A percentile compares a stretch with the other conserved stretches of the same genome.
phyloP scores from a whole-genome alignment of 2,113 vertebrate genomes.

The Shinisaurus crocodilurus region DNA sequence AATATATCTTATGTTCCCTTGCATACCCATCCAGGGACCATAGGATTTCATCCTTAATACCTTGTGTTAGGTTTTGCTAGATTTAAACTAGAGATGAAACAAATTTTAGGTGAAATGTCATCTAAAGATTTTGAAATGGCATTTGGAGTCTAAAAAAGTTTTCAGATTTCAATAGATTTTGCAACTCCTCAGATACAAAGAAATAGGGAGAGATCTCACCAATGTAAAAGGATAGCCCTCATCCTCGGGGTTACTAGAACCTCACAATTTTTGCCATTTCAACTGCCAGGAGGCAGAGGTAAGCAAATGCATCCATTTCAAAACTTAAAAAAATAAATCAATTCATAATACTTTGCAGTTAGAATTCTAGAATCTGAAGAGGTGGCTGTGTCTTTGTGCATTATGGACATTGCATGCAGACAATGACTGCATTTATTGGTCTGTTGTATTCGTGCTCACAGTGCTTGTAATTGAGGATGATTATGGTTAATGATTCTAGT shows the following conservation, averaged over 20 bases:
- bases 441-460: conserved; percentile 66
- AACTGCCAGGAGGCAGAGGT: neutral
- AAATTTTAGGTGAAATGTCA: neutral
- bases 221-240: conserved; percentile 29
- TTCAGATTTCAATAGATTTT: neutral
- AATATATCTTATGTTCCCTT: no score
- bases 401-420: conserved; percentile 59
- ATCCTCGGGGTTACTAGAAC: neutral
- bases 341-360: conserved; percentile 39
- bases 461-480: conserved; percentile 83
- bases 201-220: neutral
- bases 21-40: no score
- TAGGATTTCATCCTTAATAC: neutral
- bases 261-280: neutral
- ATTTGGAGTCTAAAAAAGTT: neutral
- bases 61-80: neutral
- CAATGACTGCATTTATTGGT: conserved; percentile 71
- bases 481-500: conserved; percentile 89
- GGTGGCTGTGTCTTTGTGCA: conserved; percentile 58
- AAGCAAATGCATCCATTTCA: conserved; percentile 27
- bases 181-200: neutral
- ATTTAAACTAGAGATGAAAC: neutral
- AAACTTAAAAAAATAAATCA: conserved; percentile 46
- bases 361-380: conserved; percentile 35
- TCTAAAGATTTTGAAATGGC: neutral